Evolutionary conservation across 1,140 invertebrate genomes (phyloP).

Genomic region (Heliothis virescens): DNA sequence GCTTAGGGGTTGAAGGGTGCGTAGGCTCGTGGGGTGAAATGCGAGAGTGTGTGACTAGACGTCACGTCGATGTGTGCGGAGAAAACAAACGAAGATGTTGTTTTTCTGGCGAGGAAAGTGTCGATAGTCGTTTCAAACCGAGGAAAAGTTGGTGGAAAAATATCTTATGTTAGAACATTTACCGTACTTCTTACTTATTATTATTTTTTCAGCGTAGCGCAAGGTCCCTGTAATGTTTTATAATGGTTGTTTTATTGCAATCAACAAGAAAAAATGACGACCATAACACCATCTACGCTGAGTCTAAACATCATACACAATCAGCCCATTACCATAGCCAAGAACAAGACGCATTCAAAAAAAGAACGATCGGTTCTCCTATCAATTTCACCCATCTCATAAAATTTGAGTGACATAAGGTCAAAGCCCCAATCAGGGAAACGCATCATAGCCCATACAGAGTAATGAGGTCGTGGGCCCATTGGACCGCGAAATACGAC

Average conservation of each 20-base stretch:
- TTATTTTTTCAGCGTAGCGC: too few relatives aligned
- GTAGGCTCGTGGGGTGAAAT: conserved; percentile 49
- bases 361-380: background rate
- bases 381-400: conserved; percentile 15
- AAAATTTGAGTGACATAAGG: conserved; percentile 31
- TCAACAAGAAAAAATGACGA: too few relatives aligned
- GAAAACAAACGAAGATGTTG: background rate
- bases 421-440: conserved; percentile 39
- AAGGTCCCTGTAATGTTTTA: too few relatives aligned
- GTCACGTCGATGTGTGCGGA: conserved; percentile 43
- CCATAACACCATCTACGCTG: too few relatives aligned
- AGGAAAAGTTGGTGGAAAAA: background rate
- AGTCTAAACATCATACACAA: background rate
- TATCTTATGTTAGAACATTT: too few relatives aligned
- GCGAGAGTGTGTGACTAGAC: conserved; percentile 23
- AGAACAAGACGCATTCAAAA: background rate
- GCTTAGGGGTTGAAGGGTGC: conserved; percentile 65
- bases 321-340: too few relatives aligned
- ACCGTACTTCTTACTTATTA: too few relatives aligned
- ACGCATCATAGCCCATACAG: conserved; percentile 25
- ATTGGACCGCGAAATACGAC: conserved; percentile 68
- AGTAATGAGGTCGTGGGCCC: conserved; percentile 56
- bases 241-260: too few relatives aligned
- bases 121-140: background rate
- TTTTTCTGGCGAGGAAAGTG: background rate